Conservation (phyloP, 2,888 invertebrate genomes). For the Callimorpha dominula region DNA sequence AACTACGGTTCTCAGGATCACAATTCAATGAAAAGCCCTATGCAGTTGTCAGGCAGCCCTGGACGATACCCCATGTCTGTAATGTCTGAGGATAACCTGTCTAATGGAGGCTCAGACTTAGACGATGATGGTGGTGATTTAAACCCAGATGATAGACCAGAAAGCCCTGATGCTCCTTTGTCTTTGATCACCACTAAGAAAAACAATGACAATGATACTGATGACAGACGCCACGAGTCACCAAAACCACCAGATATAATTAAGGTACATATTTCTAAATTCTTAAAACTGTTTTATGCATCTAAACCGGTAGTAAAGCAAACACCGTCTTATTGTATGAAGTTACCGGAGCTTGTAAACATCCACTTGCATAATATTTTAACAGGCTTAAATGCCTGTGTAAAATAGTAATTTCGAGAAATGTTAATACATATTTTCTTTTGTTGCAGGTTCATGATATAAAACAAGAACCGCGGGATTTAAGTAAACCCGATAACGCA, state of each 20-base stretch:
- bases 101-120: conserved; percentile 89
- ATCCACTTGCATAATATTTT: neutral
- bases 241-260: conserved; percentile 85
- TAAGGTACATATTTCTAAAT: conserved; percentile 67
- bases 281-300: too few species aligned
- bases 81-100: conserved; percentile 89
- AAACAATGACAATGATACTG: conserved; percentile 76
- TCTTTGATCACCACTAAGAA: conserved; percentile 90
- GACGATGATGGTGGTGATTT: conserved; percentile 89
- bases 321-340: too few species aligned
- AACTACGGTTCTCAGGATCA: conserved; percentile 87
- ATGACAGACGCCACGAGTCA: conserved; percentile 82
- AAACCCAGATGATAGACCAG: conserved; percentile 86
- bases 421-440: conserved; percentile 12
- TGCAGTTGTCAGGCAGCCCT: conserved; percentile 85
- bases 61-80: conserved; percentile 88
- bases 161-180: conserved; percentile 89
- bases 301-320: too few species aligned
- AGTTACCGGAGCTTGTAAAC: too few species aligned
- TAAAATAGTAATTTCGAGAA: neutral
- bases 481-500: conserved; percentile 74
- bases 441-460: conserved; percentile 82
- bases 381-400: neutral
- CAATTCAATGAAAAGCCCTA: conserved; percentile 88
- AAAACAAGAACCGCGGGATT: conserved; percentile 85